These are phyloP conservation scores for Aurelia sp. DNA, from an alignment of 30 jellyfish, hydroid and myxozoan species.

Conservation along the genomic window DNA sequence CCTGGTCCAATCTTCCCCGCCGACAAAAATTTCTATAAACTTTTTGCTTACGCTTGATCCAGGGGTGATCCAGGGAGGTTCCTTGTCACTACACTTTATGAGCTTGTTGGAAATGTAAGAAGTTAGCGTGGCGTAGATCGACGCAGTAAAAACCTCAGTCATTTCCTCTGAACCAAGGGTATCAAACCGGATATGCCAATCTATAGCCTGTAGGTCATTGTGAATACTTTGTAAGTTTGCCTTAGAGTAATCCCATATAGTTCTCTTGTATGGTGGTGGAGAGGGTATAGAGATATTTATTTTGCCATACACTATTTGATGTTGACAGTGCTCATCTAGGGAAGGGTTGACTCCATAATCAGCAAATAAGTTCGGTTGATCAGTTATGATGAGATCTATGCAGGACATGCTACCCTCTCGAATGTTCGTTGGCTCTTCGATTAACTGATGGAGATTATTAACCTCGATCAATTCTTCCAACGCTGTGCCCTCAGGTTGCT, in stretches of 20 bases:
- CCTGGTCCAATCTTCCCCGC: constrained; percentile 59
- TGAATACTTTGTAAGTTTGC: neutral
- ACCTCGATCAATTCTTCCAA: constrained; percentile 24
- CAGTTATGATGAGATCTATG: constrained; percentile 21
- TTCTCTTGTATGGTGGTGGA: constrained; percentile 18
- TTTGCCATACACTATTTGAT: constrained; percentile 29
- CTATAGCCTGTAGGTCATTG: constrained; percentile 2
- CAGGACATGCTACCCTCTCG: constrained; percentile 15
- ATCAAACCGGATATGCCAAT: constrained; percentile 35
- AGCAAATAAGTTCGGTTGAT: constrained; percentile 10
- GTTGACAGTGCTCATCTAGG: constrained; percentile 26
- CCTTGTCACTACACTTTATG: constrained; percentile 35
- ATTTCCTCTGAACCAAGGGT: constrained; percentile 41
- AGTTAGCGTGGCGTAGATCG: constrained; percentile 11
- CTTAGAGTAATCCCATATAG: constrained; percentile 12
- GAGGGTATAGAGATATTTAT: constrained; percentile 10
- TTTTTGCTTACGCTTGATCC: constrained; percentile 54
- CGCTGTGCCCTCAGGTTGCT: constrained; percentile 21
- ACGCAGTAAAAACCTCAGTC: constrained; percentile 50
- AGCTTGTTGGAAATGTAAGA: constrained; percentile 50
- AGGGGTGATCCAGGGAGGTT: constrained; percentile 72
- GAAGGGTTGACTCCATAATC: constrained; percentile 10
- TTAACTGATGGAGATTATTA: constrained; percentile 25
- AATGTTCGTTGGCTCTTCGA: constrained; percentile 14
- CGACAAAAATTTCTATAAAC: constrained; percentile 37